phyloP scores from a whole-genome alignment of 2,888 invertebrate genomes.

The Anticlea derivata region DNA sequence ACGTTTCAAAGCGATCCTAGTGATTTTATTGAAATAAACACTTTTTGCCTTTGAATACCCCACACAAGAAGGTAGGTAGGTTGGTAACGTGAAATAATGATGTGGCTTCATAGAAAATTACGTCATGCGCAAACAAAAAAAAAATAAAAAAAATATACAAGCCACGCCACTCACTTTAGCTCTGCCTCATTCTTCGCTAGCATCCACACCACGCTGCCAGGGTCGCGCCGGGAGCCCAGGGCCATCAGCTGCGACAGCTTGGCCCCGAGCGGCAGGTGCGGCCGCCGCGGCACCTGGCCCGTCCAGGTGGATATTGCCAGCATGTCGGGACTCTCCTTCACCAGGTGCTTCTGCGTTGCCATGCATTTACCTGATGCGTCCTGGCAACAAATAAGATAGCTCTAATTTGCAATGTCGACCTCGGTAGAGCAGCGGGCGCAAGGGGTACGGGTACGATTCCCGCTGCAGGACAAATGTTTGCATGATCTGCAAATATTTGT shows the following conservation, averaged over 20 bases:
- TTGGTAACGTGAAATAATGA: too few relatives aligned
- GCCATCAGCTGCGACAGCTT: slow-evolving; percentile 90
- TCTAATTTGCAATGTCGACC: too few relatives aligned
- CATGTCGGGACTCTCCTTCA: slow-evolving; percentile 92
- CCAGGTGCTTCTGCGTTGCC: slow-evolving; percentile 82
- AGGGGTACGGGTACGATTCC: too few relatives aligned
- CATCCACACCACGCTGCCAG: slow-evolving; percentile 91
- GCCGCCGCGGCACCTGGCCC: slow-evolving; percentile 89
- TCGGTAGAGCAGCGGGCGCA: too few relatives aligned
- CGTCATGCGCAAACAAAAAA: too few relatives aligned
- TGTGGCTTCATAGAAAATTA: too few relatives aligned
- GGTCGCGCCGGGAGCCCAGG: slow-evolving; percentile 87
- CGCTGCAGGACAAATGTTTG: too few relatives aligned
- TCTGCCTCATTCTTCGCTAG: slow-evolving; percentile 90
- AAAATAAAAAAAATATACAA: background rate
- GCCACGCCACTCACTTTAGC: slow-evolving; percentile 85
- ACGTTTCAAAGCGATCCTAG: too few relatives aligned
- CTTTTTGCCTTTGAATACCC: too few relatives aligned
- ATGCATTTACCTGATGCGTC: slow-evolving; percentile 79
- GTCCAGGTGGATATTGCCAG: slow-evolving; percentile 92
- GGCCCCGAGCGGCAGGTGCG: slow-evolving; percentile 87
- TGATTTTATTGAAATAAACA: too few relatives aligned
- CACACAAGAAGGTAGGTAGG: too few relatives aligned
- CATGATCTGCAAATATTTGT: too few relatives aligned
- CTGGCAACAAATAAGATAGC: slow-evolving; percentile 51